Percentiles rank a stretch among this genome's conserved stretches.
phyloP scores from a whole-genome alignment of 2,888 invertebrate genomes.

The Cistogaster globosa region DNA sequence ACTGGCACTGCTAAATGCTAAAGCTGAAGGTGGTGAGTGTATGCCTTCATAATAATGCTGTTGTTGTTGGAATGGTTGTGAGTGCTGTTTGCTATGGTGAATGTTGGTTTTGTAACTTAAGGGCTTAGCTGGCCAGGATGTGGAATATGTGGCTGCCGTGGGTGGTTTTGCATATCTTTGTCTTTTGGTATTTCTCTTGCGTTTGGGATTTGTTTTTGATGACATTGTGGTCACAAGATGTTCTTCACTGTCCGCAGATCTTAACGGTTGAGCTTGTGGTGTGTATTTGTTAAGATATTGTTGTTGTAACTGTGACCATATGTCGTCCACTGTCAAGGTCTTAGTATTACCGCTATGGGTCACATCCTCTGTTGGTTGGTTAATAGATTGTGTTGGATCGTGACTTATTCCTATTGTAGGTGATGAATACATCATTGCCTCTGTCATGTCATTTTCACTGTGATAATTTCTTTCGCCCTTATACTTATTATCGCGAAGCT shows the following conservation, averaged over 20 bases:
- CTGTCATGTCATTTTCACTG: constrained; percentile 58
- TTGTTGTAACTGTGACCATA: constrained; percentile 77
- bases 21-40: constrained; percentile 36
- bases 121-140: constrained; percentile 52
- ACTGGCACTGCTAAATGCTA: constrained; percentile 24
- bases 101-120: constrained; percentile 50
- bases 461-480: constrained; percentile 52
- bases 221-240: constrained; percentile 9
- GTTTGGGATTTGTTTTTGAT: constrained; percentile 44
- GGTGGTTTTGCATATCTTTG: constrained; percentile 47
- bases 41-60: constrained; percentile 54
- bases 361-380: constrained; percentile 28
- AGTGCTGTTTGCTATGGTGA: constrained; percentile 20
- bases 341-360: constrained; percentile 73
- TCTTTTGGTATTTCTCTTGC: constrained; percentile 60
- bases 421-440: constrained; percentile 47
- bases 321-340: constrained; percentile 75
- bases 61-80: constrained; percentile 34
- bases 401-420: constrained; percentile 8
- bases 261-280: constrained; percentile 72
- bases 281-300: constrained; percentile 73
- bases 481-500: constrained; percentile 41
- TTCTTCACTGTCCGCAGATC: constrained; percentile 10
- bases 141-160: constrained; percentile 7
- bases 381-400: constrained; percentile 6